Evolutionary conservation across 2,888 invertebrate genomes (phyloP).

Genomic region (Synanthedon tipuliformis): DNA sequence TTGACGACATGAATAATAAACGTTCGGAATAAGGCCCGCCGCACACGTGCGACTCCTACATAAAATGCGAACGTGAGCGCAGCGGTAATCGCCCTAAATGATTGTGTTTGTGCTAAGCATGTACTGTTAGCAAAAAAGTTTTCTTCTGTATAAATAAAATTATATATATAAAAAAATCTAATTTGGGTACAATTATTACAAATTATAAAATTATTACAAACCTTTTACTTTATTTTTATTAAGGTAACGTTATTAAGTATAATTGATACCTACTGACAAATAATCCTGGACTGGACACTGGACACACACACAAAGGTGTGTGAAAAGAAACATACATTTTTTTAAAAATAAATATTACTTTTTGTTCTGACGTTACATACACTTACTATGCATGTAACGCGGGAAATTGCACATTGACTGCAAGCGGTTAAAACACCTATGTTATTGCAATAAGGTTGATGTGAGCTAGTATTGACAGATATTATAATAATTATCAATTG

Average conservation of each 20-base stretch:
- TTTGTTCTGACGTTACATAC: no score
- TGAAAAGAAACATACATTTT: no score
- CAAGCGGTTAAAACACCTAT: neutral
- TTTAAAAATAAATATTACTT: no score
- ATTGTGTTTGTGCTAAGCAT: constrained; percentile 12
- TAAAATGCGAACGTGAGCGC: constrained; percentile 22
- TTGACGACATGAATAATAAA: neutral
- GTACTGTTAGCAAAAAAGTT: neutral
- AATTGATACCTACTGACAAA: no score
- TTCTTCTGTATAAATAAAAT: no score
- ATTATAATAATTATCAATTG: neutral
- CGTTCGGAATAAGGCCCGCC: constrained; percentile 8
- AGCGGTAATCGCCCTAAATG: constrained; percentile 22
- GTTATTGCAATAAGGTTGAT: neutral
- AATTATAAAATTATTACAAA: no score
- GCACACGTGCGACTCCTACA: constrained; percentile 20
- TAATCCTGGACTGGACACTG: no score
- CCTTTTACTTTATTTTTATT: no score
- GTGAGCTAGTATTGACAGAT: neutral
- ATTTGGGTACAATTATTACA: no score
- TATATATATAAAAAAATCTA: no score
- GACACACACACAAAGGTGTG: no score
- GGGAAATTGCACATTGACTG: neutral
- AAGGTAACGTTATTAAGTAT: no score
- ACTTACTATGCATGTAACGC: neutral